Evolutionary conservation across 2,113 vertebrate species (phyloP).

Genomic region (Jacana jacana): DNA sequence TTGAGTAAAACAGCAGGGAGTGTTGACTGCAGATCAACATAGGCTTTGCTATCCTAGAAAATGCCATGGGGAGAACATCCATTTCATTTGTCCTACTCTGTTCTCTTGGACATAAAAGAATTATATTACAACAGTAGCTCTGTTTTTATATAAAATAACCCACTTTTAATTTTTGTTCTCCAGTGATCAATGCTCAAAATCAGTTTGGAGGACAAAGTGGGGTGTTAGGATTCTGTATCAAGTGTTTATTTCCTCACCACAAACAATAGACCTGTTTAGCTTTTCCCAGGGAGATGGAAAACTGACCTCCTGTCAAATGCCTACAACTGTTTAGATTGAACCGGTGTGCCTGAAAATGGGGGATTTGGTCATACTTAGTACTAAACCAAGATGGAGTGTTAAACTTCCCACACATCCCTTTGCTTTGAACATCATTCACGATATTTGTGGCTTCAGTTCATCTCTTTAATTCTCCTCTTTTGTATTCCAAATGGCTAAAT

Average conservation of each 20-base stretch:
- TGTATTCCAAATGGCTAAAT: not conserved
- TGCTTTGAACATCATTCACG: not conserved
- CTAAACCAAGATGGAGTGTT: not conserved
- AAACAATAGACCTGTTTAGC: not conserved
- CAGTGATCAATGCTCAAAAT: not conserved
- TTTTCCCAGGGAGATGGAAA: not conserved
- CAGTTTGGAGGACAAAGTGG: not conserved
- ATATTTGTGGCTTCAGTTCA: not conserved
- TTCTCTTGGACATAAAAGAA: not conserved
- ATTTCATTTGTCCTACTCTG: not conserved
- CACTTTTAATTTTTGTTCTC: not conserved
- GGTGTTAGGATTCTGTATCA: not conserved
- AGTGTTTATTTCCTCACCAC: not conserved
- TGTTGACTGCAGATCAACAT: conserved; percentile 17
- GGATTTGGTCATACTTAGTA: not conserved
- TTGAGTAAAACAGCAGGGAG: conserved; percentile 45
- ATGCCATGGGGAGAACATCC: not conserved
- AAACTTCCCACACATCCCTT: not conserved
- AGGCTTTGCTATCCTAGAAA: not conserved
- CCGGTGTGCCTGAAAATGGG: not conserved
- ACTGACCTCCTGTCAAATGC: not conserved
- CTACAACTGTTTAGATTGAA: not conserved
- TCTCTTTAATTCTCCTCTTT: not conserved
- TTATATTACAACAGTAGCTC: not conserved
- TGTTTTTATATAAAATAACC: accelerated